Conservation (phyloP, 1,140 invertebrate genomes). For the Cydia pomonella region DNA sequence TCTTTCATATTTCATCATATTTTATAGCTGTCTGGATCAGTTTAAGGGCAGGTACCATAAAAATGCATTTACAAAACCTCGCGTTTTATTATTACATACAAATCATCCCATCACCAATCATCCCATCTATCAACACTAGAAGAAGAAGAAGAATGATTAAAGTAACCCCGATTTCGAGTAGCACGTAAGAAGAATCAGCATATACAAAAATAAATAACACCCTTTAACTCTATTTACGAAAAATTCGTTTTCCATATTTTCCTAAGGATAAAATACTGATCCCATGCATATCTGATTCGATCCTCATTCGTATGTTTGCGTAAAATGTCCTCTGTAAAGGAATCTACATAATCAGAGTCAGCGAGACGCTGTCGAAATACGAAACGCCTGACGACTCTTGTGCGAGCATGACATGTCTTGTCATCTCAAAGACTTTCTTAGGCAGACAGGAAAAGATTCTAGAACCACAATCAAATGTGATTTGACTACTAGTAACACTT, state of each 20-base stretch:
- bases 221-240: conserved; percentile 53
- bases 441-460: conserved; percentile 14
- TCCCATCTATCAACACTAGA: too few relatives aligned
- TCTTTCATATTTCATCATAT: too few relatives aligned
- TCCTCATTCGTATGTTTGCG: conserved; percentile 65
- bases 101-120: too few relatives aligned
- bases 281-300: conserved; percentile 67
- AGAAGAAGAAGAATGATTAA: background rate
- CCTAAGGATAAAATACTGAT: conserved; percentile 57
- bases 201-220: conserved; percentile 38
- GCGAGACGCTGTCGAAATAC: conserved; percentile 60
- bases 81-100: too few relatives aligned
- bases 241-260: conserved; percentile 50
- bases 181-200: conserved; percentile 20
- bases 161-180: background rate
- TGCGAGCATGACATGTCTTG: conserved; percentile 41
- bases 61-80: too few relatives aligned
- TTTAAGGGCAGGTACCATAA: too few relatives aligned
- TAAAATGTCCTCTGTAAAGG: conserved; percentile 59
- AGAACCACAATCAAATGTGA: background rate
- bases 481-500: background rate
- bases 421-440: conserved; percentile 28
- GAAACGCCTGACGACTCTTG: conserved; percentile 49
- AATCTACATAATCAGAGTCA: conserved; percentile 67
- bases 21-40: too few relatives aligned